Conservation (phyloP, 1,140 invertebrate genomes). For the Nasonia giraulti region DNA sequence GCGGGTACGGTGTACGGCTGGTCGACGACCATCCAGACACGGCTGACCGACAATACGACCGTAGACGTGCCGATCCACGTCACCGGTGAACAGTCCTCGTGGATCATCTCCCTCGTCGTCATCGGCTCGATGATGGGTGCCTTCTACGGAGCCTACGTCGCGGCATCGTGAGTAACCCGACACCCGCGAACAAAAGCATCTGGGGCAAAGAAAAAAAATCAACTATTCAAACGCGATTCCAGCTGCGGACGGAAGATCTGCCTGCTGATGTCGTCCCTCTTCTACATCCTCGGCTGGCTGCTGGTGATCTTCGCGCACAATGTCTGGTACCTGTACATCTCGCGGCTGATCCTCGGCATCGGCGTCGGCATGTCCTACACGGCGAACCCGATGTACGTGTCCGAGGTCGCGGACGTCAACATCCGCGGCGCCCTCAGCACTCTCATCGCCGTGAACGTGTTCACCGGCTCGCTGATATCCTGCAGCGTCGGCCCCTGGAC, state of each 20-base stretch:
- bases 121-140: slow-evolving; percentile 74
- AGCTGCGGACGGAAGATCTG: slow-evolving; percentile 81
- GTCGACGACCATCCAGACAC: slow-evolving; percentile 65
- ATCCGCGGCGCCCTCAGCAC: slow-evolving; percentile 83
- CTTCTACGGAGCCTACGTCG: slow-evolving; percentile 69
- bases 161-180: slow-evolving; percentile 56
- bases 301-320: slow-evolving; percentile 77
- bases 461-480: slow-evolving; percentile 82
- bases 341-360: slow-evolving; percentile 79
- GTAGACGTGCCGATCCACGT: slow-evolving; percentile 62
- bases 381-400: slow-evolving; percentile 82
- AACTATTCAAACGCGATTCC: slow-evolving; percentile 9
- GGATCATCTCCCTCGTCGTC: slow-evolving; percentile 69
- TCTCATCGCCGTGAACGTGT: slow-evolving; percentile 79
- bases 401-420: slow-evolving; percentile 80
- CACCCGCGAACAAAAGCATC: no score
- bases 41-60: slow-evolving; percentile 54
- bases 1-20: slow-evolving; percentile 72
- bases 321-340: slow-evolving; percentile 75
- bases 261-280: slow-evolving; percentile 78
- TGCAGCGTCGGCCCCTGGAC: slow-evolving; percentile 81
- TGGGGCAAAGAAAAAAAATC: background rate
- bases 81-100: slow-evolving; percentile 64
- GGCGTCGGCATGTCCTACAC: slow-evolving; percentile 84
- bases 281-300: slow-evolving; percentile 81